Percentiles rank a stretch among this genome's conserved stretches.
Conservation (phyloP, 2,797 vertebrate genomes). For the Benthosema pterotum region DNA sequence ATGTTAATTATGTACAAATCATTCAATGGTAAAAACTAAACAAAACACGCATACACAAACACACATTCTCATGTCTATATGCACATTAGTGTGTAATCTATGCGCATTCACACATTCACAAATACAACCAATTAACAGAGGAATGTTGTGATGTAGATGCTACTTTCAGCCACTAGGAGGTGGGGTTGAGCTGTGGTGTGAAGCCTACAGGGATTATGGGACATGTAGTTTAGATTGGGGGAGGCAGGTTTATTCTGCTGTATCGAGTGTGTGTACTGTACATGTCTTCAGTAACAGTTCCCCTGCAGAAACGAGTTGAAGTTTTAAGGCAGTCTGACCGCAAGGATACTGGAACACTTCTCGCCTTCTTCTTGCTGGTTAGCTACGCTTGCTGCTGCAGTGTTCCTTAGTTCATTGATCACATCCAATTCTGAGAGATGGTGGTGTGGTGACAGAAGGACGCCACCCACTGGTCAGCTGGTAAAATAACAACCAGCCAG, state of each 20-base stretch:
- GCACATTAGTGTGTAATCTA: constrained; percentile 19
- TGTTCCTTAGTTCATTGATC: constrained; percentile 9
- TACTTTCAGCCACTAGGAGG: constrained; percentile 2
- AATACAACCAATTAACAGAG: constrained; percentile 53
- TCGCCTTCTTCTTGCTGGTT: constrained; percentile 37
- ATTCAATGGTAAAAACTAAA: constrained; percentile 69
- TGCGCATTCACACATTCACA: constrained; percentile 73
- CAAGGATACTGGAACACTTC: constrained; percentile 47
- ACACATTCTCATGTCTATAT: constrained; percentile 24
- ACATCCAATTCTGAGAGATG: constrained; percentile 49
- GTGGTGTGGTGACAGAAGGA: constrained; percentile 37
- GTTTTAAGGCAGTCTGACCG: constrained; percentile 64
- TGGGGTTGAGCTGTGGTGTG: not conserved
- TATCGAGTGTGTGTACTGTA: not conserved
- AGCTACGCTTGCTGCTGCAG: not conserved
- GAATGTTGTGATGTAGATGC: constrained; percentile 14
- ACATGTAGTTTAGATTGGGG: constrained; percentile 4
- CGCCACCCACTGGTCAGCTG: constrained; percentile 67
- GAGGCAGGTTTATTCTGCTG: constrained; percentile 65
- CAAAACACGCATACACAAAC: constrained; percentile 53
- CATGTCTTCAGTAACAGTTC: constrained; percentile 8
- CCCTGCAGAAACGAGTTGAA: constrained; percentile 23
- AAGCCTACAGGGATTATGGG: constrained; percentile 60
- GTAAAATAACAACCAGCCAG: constrained; percentile 44
- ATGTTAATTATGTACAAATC: constrained; percentile 77